These are phyloP conservation scores for Miichthys miiuy DNA, from an alignment of 2,797 vertebrate species.

Conservation along the genomic window DNA sequence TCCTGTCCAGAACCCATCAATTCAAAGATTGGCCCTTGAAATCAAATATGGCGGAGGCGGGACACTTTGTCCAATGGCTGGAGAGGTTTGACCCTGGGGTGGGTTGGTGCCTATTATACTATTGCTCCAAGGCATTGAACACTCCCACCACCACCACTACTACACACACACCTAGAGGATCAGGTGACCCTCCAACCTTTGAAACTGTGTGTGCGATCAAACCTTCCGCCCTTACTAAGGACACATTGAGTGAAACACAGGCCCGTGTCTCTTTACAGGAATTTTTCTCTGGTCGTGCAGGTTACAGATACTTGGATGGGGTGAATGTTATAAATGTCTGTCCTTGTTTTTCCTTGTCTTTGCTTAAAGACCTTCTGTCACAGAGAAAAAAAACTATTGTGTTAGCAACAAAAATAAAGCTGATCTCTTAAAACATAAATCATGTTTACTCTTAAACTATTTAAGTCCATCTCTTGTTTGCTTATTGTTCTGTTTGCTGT, in stretches of 20 bases:
- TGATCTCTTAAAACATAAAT: conserved; percentile 6
- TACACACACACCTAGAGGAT: conserved; percentile 63
- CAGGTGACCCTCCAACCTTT: conserved; percentile 79
- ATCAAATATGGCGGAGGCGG: conserved; percentile 71
- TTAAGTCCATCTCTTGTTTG: background rate
- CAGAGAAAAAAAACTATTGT: conserved; percentile 3
- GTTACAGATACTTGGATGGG: conserved; percentile 33
- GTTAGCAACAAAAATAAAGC: conserved; percentile 18
- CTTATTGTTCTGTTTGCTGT: conserved; percentile 8
- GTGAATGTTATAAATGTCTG: conserved; percentile 36
- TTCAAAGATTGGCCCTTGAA: conserved; percentile 64
- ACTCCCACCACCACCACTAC: conserved; percentile 27
- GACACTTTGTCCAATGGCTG: conserved; percentile 50
- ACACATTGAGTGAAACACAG: conserved; percentile 50
- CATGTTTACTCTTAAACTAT: background rate
- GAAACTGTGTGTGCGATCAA: conserved; percentile 80
- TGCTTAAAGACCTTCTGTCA: background rate
- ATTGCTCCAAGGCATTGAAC: conserved; percentile 56
- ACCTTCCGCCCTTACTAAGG: conserved; percentile 61
- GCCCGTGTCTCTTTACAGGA: conserved; percentile 40
- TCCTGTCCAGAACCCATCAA: conserved; percentile 40
- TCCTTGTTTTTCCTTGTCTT: conserved; percentile 4
- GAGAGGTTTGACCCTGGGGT: conserved; percentile 52
- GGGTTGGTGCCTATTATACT: conserved; percentile 64
- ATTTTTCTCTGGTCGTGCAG: conserved; percentile 9